phyloP scores from a whole-genome alignment of 2,113 vertebrate species.

The Apteryx mantelli region DNA sequence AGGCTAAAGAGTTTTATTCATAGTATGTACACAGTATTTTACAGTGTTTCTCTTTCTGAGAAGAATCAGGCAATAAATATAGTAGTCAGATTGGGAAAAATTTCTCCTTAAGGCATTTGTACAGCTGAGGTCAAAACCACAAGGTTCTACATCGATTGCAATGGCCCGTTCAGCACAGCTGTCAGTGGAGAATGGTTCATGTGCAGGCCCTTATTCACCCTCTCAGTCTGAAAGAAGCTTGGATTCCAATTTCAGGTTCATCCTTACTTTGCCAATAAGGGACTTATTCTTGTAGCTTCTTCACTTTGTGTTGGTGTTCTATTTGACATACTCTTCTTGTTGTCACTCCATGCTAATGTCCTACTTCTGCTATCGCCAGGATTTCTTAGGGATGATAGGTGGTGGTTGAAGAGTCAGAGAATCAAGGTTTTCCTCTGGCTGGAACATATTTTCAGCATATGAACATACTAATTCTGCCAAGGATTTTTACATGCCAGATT shows the following conservation, averaged over 20 bases:
- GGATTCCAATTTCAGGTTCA: background rate
- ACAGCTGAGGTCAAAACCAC: background rate
- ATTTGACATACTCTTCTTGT: background rate
- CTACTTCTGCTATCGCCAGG: background rate
- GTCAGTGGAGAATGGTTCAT: background rate
- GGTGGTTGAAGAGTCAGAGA: constrained; percentile 51
- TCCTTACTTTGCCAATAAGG: background rate
- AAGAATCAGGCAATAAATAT: background rate
- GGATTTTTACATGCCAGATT: background rate
- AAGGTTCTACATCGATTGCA: background rate
- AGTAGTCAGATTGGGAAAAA: background rate
- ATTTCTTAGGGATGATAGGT: constrained; percentile 75
- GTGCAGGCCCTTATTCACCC: background rate
- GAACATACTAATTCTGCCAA: background rate
- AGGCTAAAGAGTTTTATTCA: background rate
- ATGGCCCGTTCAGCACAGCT: background rate
- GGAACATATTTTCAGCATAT: background rate
- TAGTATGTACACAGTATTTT: background rate
- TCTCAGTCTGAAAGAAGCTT: background rate
- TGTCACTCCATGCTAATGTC: no score
- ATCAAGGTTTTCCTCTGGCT: constrained; percentile 73
- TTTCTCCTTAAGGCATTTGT: background rate
- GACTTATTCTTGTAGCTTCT: background rate
- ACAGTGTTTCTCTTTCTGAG: background rate
- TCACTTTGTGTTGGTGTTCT: background rate